A percentile compares a stretch with the other conserved stretches of the same genome.
Evolutionary conservation across 2,113 vertebrate genomes (phyloP).

Genomic region (Dicerorhinus sumatrensis): DNA sequence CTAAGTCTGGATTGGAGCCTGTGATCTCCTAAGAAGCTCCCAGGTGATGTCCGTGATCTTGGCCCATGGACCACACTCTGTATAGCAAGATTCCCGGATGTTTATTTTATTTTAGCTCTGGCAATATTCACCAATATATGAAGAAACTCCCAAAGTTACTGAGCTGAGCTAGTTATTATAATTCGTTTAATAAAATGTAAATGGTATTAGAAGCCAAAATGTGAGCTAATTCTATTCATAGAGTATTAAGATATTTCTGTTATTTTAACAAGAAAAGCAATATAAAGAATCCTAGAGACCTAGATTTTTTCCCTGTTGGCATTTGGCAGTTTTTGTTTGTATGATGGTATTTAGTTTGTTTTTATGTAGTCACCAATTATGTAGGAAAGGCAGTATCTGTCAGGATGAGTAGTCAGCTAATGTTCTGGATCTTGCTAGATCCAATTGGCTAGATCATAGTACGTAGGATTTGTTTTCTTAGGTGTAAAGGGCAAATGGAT

Average conservation of each 20-base stretch:
- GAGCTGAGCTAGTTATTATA: not conserved
- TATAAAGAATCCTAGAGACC: not conserved
- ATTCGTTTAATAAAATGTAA: not conserved
- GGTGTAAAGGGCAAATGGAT: not conserved
- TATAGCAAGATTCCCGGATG: not conserved
- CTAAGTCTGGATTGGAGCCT: not conserved
- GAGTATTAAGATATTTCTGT: not conserved
- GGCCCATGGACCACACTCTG: not conserved
- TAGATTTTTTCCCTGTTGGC: not conserved
- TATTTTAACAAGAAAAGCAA: not conserved
- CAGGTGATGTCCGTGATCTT: not conserved
- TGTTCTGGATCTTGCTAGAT: not conserved
- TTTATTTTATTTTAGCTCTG: not conserved
- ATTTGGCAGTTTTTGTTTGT: conserved; percentile 15
- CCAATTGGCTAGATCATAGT: not conserved
- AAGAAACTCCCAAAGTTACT: not conserved
- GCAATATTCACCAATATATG: not conserved
- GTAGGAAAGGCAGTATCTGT: not conserved
- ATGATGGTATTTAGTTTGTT: not conserved
- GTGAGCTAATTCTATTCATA: not conserved
- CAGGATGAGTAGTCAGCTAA: not conserved
- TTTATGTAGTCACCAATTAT: not conserved
- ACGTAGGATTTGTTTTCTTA: not conserved
- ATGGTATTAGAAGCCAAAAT: not conserved
- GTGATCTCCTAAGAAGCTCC: not conserved